Evolutionary conservation across 2,797 vertebrate genomes (phyloP).

Genomic region (Phoebastria nigripes): DNA sequence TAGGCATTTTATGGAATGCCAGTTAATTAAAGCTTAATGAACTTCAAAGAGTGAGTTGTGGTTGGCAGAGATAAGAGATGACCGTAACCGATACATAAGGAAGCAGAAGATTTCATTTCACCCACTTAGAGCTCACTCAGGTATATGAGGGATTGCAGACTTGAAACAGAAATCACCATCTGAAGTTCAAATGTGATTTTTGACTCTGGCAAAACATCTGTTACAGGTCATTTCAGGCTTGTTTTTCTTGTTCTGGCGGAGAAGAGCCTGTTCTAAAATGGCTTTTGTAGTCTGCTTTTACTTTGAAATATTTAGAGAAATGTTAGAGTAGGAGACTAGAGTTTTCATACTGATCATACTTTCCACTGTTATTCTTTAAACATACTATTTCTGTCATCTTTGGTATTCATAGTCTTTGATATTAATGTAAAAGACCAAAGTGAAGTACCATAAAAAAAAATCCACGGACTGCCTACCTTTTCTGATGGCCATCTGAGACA

Average conservation of each 20-base stretch:
- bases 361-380: background rate
- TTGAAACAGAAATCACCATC: background rate
- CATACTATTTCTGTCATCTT: background rate
- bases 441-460: background rate
- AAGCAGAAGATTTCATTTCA: background rate
- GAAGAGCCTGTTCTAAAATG: background rate
- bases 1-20: background rate
- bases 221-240: background rate
- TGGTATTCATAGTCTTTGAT: background rate
- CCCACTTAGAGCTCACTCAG: background rate
- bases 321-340: background rate
- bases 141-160: background rate
- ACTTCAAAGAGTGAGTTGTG: background rate
- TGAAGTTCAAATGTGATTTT: background rate
- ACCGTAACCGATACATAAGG: background rate
- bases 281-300: background rate
- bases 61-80: background rate
- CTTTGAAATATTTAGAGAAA: background rate
- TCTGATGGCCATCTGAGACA: background rate
- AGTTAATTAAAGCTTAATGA: constrained; percentile 3
- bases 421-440: background rate
- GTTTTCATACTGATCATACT: background rate
- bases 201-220: background rate
- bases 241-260: background rate
- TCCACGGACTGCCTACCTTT: accelerated